Percentiles rank a stretch among this genome's conserved stretches.
Evolutionary conservation across 2,888 invertebrate genomes (phyloP).

Genomic region (Tenthredo notha): DNA sequence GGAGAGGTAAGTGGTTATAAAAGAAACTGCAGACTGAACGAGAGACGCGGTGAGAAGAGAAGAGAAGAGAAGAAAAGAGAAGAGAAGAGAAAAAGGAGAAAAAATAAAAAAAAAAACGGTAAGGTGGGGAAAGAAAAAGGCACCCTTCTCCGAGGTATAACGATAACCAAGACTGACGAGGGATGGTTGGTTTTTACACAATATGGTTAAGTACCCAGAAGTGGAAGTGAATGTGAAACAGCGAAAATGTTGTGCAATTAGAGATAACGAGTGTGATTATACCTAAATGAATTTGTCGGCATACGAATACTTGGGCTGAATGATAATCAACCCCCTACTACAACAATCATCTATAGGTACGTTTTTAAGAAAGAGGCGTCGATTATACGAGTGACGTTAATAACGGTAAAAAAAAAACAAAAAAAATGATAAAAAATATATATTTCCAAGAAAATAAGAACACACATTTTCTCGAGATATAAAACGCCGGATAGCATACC

Average conservation of each 20-base stretch:
- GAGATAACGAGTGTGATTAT: conserved; percentile 3
- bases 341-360: no score
- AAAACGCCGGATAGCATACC: neutral
- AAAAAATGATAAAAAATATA: no score
- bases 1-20: conserved; percentile 32
- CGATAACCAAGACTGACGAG: neutral
- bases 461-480: neutral
- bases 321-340: neutral
- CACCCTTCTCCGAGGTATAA: neutral
- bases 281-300: neutral
- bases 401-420: neutral
- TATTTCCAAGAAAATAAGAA: neutral
- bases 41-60: neutral
- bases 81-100: neutral
- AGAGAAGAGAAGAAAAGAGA: neutral
- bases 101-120: no score
- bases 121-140: neutral
- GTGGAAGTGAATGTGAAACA: neutral
- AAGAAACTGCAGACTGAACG: conserved; percentile 24
- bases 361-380: neutral
- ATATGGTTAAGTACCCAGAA: neutral
- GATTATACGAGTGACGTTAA: neutral
- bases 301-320: neutral
- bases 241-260: neutral
- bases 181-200: neutral